Evolutionary conservation across 2,113 vertebrate species (phyloP), one percentile per base, ranked within the genome.

Genomic region (Oryzias celebensis): DNA sequence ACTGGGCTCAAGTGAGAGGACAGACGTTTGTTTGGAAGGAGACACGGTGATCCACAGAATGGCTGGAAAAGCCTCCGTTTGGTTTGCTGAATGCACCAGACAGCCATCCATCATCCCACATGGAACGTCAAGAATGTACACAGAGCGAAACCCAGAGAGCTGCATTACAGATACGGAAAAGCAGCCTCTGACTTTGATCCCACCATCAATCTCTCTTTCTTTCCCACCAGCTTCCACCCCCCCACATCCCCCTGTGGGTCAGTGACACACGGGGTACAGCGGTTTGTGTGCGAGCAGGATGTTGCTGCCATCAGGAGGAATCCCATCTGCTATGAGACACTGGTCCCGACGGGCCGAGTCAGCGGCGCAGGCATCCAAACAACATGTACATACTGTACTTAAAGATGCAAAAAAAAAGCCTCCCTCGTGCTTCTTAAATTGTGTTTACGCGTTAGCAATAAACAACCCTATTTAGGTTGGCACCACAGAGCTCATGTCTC

Each of bases 271-370:
- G 68, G 84, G 70, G 65, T 71, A 69, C 17, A 56, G 50, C 12
- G 69, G 12, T 64, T 58, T 62, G 58, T 67, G 47, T 68, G 68
- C 49, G 82, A 81, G 81, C 83, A 87, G 84, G 86, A 90, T 81
- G 86, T 87, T 80, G 72, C 84, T 79, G 80, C 81, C 78, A 85
- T 66, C 41, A 41, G 50, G 80, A 90, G 65, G 69, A 82, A 73
- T 84, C 70, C 85, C 87, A 90, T 88, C 85, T 87, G 87, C 75
- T 83, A 4, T 16, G 0, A 22, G 78, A 45, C 58, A 43, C 52
- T 7, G 44, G 64, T 62, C 24, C 64, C 64, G 59, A 52, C 48
- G 62, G 56, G 51, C 64, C 51, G 58, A 75, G 43, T 68, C 44
- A 74, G 43, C 46, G 23, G 7, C 45, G 65, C 1, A 58, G 41